A percentile compares a stretch with the other conserved stretches of the same genome.
Evolutionary conservation across 2,888 invertebrate genomes (phyloP).

Genomic region (Trachelus tabidus): DNA sequence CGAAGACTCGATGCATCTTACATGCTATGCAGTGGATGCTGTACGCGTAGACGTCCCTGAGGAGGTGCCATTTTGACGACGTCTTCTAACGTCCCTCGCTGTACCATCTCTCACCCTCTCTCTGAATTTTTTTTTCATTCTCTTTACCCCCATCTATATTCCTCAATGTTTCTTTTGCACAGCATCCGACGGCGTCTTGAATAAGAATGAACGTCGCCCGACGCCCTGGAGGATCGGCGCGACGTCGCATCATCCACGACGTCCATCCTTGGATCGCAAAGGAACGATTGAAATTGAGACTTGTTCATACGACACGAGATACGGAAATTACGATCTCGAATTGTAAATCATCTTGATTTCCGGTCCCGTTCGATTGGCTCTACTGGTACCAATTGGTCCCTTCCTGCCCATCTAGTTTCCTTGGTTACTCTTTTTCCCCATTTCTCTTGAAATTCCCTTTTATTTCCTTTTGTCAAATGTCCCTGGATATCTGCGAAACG

Average conservation of each 20-base stretch:
- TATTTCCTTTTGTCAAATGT: neutral
- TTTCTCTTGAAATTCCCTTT: neutral
- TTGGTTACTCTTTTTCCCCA: neutral
- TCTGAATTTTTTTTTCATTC: constrained; percentile 6
- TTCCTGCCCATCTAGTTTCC: neutral
- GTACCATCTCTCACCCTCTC: neutral
- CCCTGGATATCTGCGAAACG: neutral
- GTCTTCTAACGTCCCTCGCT: neutral
- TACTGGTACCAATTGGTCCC: neutral
- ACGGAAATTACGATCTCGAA: neutral
- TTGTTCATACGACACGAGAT: neutral
- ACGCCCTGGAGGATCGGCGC: neutral
- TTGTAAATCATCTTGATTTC: neutral
- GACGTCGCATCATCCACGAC: neutral
- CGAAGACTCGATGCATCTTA: neutral
- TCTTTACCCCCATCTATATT: constrained; percentile 6
- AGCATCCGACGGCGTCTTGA: neutral
- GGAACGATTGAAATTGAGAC: neutral
- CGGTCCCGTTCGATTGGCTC: neutral
- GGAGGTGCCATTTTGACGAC: neutral
- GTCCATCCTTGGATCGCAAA: neutral
- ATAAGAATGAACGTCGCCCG: neutral
- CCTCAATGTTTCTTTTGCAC: neutral
- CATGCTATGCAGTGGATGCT: neutral
- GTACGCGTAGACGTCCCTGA: neutral